Evolutionary conservation across 1,140 invertebrate species (phyloP).

Genomic region (Glossosoma conforme): DNA sequence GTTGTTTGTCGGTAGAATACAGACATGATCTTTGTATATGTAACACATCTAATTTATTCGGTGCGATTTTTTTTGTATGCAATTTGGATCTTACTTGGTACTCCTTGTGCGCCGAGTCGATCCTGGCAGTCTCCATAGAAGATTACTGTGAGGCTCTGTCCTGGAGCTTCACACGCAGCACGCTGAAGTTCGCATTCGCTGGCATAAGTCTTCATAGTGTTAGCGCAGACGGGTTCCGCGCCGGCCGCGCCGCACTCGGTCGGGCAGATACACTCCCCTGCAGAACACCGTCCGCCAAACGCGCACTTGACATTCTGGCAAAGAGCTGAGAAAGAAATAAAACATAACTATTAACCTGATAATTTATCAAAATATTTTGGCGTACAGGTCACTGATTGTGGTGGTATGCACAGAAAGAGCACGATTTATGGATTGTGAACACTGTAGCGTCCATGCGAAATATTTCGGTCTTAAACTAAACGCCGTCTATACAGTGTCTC

Average conservation of each 20-base stretch:
- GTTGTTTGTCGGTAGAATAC: no score
- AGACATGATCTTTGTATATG: no score
- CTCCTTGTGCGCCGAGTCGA: constrained; percentile 52
- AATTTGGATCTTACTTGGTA: no score
- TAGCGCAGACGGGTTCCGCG: constrained; percentile 75
- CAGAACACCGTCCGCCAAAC: constrained; percentile 72
- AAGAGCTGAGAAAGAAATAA: constrained; percentile 58
- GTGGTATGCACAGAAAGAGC: no score
- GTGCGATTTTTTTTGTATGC: no score
- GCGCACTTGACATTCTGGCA: constrained; percentile 75
- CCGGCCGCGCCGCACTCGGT: constrained; percentile 62
- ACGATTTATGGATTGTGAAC: no score
- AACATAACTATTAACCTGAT: constrained; percentile 15
- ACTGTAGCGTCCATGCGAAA: no score
- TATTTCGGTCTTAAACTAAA: no score
- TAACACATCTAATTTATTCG: no score
- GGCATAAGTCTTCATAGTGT: constrained; percentile 69
- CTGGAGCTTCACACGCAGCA: constrained; percentile 56
- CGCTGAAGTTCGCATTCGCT: constrained; percentile 82
- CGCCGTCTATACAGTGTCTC: no score
- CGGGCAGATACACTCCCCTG: constrained; percentile 80
- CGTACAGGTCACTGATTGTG: no score
- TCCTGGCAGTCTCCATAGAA: constrained; percentile 79
- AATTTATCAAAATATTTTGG: neutral
- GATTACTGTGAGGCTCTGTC: constrained; percentile 54